Evolutionary conservation across 2,888 invertebrate genomes (phyloP).

Genomic region (Stenotaenia linearis): DNA sequence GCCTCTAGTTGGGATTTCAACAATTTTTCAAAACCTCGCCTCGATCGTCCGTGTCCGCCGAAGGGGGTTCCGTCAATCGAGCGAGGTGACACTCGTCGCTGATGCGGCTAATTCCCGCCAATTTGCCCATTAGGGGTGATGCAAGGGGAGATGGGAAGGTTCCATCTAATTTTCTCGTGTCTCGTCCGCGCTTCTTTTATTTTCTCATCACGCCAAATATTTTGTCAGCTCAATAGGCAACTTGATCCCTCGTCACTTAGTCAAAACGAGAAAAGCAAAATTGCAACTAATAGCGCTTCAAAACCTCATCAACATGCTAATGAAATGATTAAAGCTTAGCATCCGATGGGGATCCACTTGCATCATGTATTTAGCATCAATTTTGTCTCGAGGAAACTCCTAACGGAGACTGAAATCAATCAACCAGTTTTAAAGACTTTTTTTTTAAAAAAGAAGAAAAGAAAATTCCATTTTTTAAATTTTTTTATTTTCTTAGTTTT

Average conservation of each 20-base stretch:
- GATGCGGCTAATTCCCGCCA: constrained; percentile 30
- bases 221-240: constrained; percentile 21
- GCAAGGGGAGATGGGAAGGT: neutral
- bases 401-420: neutral
- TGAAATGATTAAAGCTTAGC: constrained; percentile 10
- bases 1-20: neutral
- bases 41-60: constrained; percentile 6
- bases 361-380: neutral
- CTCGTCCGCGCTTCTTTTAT: constrained; percentile 7
- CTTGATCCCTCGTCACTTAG: constrained; percentile 26
- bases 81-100: constrained; percentile 30
- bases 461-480: neutral
- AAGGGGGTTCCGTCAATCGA: constrained; percentile 27
- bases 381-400: neutral
- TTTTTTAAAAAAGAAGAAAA: neutral
- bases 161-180: constrained; percentile 20
- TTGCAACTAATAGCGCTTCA: constrained; percentile 20
- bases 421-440: neutral
- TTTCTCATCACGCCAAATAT: constrained; percentile 26
- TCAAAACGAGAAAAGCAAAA: constrained; percentile 24
- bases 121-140: constrained; percentile 29
- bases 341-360: constrained; percentile 1
- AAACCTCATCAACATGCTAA: constrained; percentile 17
- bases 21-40: neutral
- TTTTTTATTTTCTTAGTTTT: neutral